Percentiles rank a stretch among this genome's conserved stretches.
These are phyloP conservation scores for Pachymerium ferrugineum DNA, from an alignment of 2,888 invertebrate species.

Conservation along the genomic window DNA sequence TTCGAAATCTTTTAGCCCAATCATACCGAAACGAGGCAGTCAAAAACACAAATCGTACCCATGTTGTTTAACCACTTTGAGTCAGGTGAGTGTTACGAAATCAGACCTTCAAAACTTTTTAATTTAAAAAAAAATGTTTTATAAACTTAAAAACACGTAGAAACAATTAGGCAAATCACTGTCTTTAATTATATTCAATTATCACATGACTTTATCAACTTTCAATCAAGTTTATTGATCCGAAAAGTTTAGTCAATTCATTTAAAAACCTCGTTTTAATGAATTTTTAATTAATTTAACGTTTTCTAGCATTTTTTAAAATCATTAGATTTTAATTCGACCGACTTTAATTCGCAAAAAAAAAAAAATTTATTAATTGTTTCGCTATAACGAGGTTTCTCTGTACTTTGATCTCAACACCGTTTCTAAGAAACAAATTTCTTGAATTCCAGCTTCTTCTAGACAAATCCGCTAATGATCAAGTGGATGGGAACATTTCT, in stretches of 20 bases:
- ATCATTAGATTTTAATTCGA: too few species aligned
- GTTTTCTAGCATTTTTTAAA: not conserved
- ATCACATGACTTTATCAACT: not conserved
- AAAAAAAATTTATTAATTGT: too few species aligned
- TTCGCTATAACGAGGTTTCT: too few species aligned
- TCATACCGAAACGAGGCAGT: not conserved
- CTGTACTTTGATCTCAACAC: too few species aligned
- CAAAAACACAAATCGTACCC: not conserved
- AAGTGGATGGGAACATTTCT: conserved; percentile 8
- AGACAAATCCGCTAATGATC: not conserved
- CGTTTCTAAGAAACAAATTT: not conserved
- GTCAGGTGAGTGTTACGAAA: conserved; percentile 14
- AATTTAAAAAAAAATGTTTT: not conserved
- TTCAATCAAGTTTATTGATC: not conserved
- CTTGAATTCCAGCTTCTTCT: conserved; percentile 11
- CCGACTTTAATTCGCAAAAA: too few species aligned
- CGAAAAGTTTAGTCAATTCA: not conserved
- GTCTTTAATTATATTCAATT: not conserved
- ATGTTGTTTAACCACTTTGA: not conserved
- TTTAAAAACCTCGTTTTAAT: too few species aligned
- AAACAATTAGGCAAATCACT: not conserved
- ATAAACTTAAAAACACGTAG: not conserved
- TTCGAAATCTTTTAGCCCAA: not conserved
- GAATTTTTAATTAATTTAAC: too few species aligned
- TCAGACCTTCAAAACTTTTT: not conserved